phyloP scores from a whole-genome alignment of 2,888 invertebrate species.

The Drosophila pullipes region DNA sequence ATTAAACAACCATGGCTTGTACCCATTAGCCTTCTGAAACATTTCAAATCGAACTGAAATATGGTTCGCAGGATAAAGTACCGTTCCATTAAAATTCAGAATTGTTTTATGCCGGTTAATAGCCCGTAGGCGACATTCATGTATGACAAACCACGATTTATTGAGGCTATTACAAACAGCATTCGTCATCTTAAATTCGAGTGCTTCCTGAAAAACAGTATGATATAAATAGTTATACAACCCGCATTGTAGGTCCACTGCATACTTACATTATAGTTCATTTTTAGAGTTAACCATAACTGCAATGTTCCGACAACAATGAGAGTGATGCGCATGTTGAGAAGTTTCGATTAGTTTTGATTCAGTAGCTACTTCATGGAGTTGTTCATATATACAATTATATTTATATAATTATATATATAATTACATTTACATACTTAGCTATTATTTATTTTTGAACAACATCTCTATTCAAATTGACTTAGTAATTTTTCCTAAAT shows the following conservation, averaged over 20 bases:
- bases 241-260: too few species aligned
- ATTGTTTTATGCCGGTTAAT: conserved; percentile 16
- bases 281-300: neutral
- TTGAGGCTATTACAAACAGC: conserved; percentile 40
- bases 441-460: too few species aligned
- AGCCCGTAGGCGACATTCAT: conserved; percentile 43
- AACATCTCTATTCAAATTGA: too few species aligned
- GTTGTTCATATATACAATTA: too few species aligned
- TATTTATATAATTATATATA: too few species aligned
- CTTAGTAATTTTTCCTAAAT: conserved; percentile 79
- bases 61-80: conserved; percentile 23
- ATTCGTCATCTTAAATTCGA: conserved; percentile 48
- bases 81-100: conserved; percentile 15
- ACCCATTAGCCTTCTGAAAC: conserved; percentile 40
- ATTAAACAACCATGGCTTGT: conserved; percentile 33
- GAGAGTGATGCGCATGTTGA: neutral
- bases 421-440: too few species aligned
- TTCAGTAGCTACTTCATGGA: neutral
- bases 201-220: conserved; percentile 26
- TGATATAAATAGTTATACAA: neutral
- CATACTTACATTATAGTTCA: neutral
- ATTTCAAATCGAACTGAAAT: neutral
- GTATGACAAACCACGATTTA: conserved; percentile 41
- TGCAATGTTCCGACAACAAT: neutral
- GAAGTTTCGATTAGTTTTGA: neutral